Evolutionary conservation across 2,113 vertebrate genomes (phyloP).

Genomic region (Proterorhinus semilunaris): DNA sequence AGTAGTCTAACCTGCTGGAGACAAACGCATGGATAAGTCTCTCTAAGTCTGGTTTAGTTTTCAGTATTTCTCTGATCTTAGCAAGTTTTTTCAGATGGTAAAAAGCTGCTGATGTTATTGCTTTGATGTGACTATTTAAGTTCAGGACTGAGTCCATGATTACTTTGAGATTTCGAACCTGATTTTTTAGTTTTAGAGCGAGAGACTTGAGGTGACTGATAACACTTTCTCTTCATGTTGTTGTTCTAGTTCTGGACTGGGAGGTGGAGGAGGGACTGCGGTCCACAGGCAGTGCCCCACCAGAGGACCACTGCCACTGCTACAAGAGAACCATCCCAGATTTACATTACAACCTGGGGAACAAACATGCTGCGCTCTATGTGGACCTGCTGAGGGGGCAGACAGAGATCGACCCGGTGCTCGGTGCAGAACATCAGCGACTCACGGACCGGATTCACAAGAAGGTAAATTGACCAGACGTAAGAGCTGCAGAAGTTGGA

Average conservation of each 20-base stretch:
- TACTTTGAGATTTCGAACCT: no score
- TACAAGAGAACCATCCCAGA: conserved; percentile 72
- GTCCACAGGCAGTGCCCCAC: conserved; percentile 41
- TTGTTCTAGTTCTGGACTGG: conserved; percentile 59
- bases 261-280: conserved; percentile 68
- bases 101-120: no score
- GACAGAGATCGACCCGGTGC: conserved; percentile 51
- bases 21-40: no score
- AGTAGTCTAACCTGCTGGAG: no score
- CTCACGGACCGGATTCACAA: conserved; percentile 58
- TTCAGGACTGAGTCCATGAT: no score
- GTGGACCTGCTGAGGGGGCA: conserved; percentile 57
- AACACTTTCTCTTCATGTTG: not conserved
- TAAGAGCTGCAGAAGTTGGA: not conserved
- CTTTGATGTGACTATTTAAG: no score
- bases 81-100: no score
- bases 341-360: conserved; percentile 62
- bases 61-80: no score
- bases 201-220: no score
- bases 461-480: conserved; percentile 40
- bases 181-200: no score
- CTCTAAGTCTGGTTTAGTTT: no score
- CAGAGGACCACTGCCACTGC: conserved; percentile 70
- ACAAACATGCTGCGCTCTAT: conserved; percentile 51
- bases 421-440: conserved; percentile 54